Evolutionary conservation across 2,113 vertebrate genomes (phyloP), one percentile per base, ranked within the genome.

Genomic region (Siniperca knerii): DNA sequence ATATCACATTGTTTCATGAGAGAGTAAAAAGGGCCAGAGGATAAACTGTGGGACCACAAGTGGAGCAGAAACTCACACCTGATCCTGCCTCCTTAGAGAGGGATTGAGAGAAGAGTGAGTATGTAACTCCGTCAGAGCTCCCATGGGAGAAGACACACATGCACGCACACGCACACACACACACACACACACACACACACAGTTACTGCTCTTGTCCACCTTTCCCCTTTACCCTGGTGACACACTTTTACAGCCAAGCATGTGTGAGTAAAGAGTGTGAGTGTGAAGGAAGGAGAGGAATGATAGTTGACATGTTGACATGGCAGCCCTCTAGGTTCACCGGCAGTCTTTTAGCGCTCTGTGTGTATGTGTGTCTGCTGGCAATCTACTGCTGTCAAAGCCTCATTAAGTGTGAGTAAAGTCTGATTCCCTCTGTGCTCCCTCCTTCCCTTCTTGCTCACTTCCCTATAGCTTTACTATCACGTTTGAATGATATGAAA

Each of bases 11-110:
- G 6, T 33, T 79, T 80, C 69, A 46, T 68, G 71, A 82, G 79
- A 62, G 81, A 62, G 82, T 7, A 13, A 55, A 46, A 64, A 48
- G 66, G 66, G 85, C 1, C 77, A 90, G 83, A 87, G 68, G 79
- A 90, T 85, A 82, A 89, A 89, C 85, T 76, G 87, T 76, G 74
- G 79, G 78, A 77, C 37, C 70, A 83, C 86, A 85, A 84, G 79
- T 82, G 84, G 75, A 86, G 84, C 86, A 86, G 77, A 90, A 89
- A 90, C 74, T 86, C 74, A 85, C 86, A 92, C 89, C 81, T 88
- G 89, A 91, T 89, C 78, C 72, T 67, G 54, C 64, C 9, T 23
- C 9, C 55, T 69, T 57, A 9, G 23, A 76, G 81, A 87, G 69
- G 7, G 71, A 8, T 55, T 6, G 67, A 6, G 61, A 4, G 55